Evolutionary conservation across 2,113 vertebrate genomes (phyloP).

Genomic region (Nyctibius bracteatus): DNA sequence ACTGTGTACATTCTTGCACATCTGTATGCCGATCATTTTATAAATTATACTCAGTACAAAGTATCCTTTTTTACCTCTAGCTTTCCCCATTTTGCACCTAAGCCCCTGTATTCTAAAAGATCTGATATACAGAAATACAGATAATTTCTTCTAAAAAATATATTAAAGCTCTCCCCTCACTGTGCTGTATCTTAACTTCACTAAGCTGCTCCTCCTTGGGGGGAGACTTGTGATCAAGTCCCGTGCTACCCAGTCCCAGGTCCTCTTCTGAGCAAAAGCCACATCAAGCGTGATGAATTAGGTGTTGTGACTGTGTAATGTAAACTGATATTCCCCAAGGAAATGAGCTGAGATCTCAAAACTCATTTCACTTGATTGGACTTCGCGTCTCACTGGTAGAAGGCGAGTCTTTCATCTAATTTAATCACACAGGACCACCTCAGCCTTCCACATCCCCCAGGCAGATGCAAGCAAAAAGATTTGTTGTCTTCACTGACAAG

Average conservation of each 20-base stretch:
- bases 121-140: background rate
- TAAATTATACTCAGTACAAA: background rate
- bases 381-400: slow-evolving; percentile 68
- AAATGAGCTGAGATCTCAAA: slow-evolving; percentile 79
- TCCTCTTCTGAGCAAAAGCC: slow-evolving; percentile 70
- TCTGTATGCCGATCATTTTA: background rate
- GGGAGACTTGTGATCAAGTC: slow-evolving; percentile 64
- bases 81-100: background rate
- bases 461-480: slow-evolving; percentile 73
- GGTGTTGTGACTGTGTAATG: slow-evolving; percentile 73
- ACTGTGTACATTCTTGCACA: background rate
- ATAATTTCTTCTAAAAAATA: background rate
- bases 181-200: slow-evolving; percentile 47
- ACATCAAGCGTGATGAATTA: slow-evolving; percentile 73
- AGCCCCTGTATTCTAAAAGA: background rate
- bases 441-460: slow-evolving; percentile 69
- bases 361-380: slow-evolving; percentile 84
- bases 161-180: slow-evolving; percentile 1
- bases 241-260: slow-evolving; percentile 41
- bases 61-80: background rate
- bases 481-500: slow-evolving; percentile 77
- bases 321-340: slow-evolving; percentile 73
- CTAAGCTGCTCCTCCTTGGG: slow-evolving; percentile 48
- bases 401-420: slow-evolving; percentile 80
- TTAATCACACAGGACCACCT: slow-evolving; percentile 77